These are phyloP conservation scores for Gracilinanus agilis DNA, from an alignment of 2,113 vertebrate genomes.

Conservation along the genomic window DNA sequence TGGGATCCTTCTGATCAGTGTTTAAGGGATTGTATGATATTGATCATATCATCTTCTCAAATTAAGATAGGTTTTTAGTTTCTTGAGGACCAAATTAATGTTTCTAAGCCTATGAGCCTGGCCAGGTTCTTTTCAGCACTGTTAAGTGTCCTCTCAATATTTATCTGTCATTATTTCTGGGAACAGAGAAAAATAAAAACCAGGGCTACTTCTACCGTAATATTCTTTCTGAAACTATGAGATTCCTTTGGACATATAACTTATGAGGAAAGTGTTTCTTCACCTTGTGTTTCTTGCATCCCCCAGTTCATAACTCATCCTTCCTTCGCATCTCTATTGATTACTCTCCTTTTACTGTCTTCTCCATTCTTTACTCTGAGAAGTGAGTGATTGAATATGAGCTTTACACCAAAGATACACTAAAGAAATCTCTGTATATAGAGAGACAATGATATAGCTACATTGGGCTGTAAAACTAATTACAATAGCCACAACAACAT, in stretches of 20 bases:
- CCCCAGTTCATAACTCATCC: neutral
- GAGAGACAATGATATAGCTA: no score
- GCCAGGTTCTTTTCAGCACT: no score
- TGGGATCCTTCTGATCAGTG: neutral
- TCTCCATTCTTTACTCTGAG: no score
- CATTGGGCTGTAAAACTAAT: no score
- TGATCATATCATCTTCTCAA: neutral
- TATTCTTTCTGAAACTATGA: neutral
- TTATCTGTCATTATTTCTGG: neutral
- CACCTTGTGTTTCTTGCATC: neutral
- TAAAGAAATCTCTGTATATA: no score
- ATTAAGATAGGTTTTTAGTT: neutral
- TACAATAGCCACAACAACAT: neutral
- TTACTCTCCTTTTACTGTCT: no score
- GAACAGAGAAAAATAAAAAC: neutral
- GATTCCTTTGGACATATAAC: neutral
- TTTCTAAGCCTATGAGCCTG: no score
- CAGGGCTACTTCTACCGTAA: neutral
- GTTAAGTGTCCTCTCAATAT: neutral
- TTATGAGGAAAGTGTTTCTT: neutral
- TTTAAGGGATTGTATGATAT: neutral
- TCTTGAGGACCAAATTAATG: no score
- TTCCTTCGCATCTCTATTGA: neutral
- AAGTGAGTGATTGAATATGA: no score
- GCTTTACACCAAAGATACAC: no score